Evolutionary conservation across 1,140 invertebrate species (phyloP).

Genomic region (Eciton burchellii): DNA sequence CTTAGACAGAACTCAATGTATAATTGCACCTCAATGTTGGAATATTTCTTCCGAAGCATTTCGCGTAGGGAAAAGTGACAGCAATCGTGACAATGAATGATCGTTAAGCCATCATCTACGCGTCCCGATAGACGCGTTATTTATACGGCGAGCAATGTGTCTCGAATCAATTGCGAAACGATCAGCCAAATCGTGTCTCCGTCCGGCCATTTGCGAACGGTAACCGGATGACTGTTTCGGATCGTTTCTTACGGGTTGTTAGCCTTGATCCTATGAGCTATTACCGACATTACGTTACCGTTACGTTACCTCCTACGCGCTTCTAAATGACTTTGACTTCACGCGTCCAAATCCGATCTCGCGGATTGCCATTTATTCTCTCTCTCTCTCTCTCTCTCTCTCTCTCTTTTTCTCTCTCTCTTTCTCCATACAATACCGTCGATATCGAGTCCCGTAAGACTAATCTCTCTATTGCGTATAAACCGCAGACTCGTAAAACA

Average conservation of each 20-base stretch:
- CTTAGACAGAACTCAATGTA: background rate
- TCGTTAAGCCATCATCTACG: constrained; percentile 16
- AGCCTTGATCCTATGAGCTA: constrained; percentile 70
- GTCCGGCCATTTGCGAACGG: constrained; percentile 53
- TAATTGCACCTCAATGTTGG: background rate
- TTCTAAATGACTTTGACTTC: constrained; percentile 66
- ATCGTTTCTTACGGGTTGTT: constrained; percentile 73
- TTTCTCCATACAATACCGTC: constrained; percentile 56
- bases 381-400: too few species aligned
- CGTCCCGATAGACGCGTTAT: constrained; percentile 37
- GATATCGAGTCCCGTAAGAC: background rate
- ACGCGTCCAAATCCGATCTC: constrained; percentile 25
- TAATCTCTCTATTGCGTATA: constrained; percentile 52
- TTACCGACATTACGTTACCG: constrained; percentile 70
- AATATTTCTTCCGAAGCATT: background rate
- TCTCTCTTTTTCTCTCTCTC: too few species aligned
- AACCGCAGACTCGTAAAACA: constrained; percentile 63
- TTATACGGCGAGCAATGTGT: constrained; percentile 14
- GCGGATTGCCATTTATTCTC: constrained; percentile 18
- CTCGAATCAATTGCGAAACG: constrained; percentile 60
- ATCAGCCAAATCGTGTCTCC: constrained; percentile 22
- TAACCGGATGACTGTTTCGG: constrained; percentile 46
- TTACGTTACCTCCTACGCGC: constrained; percentile 68
- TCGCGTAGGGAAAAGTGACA: background rate
- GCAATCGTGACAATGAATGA: constrained; percentile 23